phyloP scores from a whole-genome alignment of 2,888 invertebrate genomes.

The Parnassius smintheus region DNA sequence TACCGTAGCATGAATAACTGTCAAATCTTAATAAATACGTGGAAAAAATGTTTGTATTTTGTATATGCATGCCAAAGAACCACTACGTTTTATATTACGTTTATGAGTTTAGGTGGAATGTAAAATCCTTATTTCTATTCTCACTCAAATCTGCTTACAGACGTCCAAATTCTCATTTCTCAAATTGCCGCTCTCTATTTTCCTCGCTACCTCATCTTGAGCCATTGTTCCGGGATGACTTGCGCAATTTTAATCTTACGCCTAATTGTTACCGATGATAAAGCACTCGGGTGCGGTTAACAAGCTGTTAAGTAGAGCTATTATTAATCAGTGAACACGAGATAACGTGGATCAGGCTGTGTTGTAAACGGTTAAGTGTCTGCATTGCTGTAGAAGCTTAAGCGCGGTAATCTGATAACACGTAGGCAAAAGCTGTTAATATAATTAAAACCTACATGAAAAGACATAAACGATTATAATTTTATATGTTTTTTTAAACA shows the following conservation, averaged over 20 bases:
- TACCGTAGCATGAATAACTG: too few species aligned
- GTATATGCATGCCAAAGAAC: too few species aligned
- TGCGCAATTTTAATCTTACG: conserved; percentile 60
- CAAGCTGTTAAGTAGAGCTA: conserved; percentile 65
- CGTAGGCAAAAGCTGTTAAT: too few species aligned
- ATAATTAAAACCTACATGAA: too few species aligned
- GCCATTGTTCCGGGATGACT: conserved; percentile 49
- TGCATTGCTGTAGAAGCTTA: background rate
- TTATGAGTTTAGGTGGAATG: too few species aligned
- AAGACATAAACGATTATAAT: too few species aligned
- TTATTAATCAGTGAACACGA: conserved; percentile 47
- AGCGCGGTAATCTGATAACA: background rate
- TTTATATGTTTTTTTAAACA: too few species aligned
- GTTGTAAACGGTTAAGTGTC: conserved; percentile 16
- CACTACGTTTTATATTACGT: too few species aligned
- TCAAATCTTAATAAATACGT: too few species aligned
- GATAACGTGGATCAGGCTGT: conserved; percentile 19
- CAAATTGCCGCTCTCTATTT: conserved; percentile 33
- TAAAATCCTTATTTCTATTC: background rate
- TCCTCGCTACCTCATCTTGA: conserved; percentile 29
- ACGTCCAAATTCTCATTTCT: conserved; percentile 25
- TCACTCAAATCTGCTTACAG: background rate
- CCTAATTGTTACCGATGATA: conserved; percentile 61
- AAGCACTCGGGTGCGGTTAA: conserved; percentile 54
- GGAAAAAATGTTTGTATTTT: too few species aligned